Evolutionary conservation across 2,888 invertebrate genomes (phyloP), one percentile per base, ranked within the genome.

Genomic region (Xestia sexstrigata): DNA sequence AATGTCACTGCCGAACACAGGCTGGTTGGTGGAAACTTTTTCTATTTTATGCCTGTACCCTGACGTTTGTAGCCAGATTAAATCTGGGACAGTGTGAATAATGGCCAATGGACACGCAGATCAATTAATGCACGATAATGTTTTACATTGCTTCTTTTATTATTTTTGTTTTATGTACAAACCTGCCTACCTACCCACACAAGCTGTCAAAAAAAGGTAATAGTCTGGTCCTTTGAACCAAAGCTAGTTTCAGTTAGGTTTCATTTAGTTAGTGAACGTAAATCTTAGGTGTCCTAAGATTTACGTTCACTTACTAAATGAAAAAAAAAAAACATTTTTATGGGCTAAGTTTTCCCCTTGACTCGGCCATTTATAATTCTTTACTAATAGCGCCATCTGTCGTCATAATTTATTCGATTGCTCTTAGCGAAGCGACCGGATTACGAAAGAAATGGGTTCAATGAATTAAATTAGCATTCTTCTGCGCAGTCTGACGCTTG

Each of bases 41-140:
- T 81, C 30, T 65, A 69, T 74, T 78, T 73, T 58, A 66, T 80
- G 47, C 70, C 47, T 65, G 47, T 82, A 76, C 80, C 79, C 42
- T 63, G 81, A 68, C 70, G 66, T 72, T 79, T 75, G 62, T 78
- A 49, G 78, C 47, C 45, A 76, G 89, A 88, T 84, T 78, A 84
- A 30, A 88, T 84, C 83, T 74, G 58, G 52, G 13, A 7, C n/a
- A 13, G 63, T 49, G 30, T 77, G 60, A 86, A 63, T 87, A 82
- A 88, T 81, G 79, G 35, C 26, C 81, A 81, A 78, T 75, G 76
- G 74, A 78, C 88, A 88, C 89, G 88, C 85, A 73, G 76, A 70
- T 76, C 47, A 70, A 82, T 72, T 81, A 69, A 71, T 63, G 69
- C 55, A 39, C 58, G 60, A 66, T 47, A 45, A 70, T 70, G 26